Conservation (phyloP, 2,797 vertebrate species). For the Molossus molossus region DNA sequence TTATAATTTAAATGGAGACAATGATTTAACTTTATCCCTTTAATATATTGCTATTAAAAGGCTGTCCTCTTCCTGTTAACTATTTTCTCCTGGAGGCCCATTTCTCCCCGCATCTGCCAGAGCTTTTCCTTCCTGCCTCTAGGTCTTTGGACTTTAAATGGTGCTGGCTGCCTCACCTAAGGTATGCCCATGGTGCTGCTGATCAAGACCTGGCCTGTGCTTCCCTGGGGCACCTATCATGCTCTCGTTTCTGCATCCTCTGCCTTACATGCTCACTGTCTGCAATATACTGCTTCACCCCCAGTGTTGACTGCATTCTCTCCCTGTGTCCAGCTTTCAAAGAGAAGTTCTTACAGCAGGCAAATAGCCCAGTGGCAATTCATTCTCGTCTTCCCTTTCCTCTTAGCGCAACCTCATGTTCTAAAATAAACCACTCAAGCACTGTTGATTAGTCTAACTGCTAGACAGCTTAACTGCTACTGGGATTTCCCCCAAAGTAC, state of each 20-base stretch:
- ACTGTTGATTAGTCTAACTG: neutral
- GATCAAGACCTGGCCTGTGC: neutral
- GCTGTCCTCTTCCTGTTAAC: neutral
- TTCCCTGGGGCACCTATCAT: no score
- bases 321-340: neutral
- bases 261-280: neutral
- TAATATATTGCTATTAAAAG: conserved; percentile 17
- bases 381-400: neutral
- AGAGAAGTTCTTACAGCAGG: neutral
- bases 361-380: neutral
- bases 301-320: neutral
- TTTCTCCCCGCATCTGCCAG: neutral
- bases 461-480: neutral
- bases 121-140: neutral
- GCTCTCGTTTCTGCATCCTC: neutral
- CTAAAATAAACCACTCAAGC: neutral
- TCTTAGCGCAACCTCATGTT: neutral
- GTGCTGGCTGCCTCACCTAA: neutral
- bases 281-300: neutral
- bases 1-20: neutral
- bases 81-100: neutral
- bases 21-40: neutral
- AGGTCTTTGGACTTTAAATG: neutral
- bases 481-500: neutral
- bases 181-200: neutral